phyloP scores from a whole-genome alignment of 2,888 invertebrate species.

The Lobophora halterata region DNA sequence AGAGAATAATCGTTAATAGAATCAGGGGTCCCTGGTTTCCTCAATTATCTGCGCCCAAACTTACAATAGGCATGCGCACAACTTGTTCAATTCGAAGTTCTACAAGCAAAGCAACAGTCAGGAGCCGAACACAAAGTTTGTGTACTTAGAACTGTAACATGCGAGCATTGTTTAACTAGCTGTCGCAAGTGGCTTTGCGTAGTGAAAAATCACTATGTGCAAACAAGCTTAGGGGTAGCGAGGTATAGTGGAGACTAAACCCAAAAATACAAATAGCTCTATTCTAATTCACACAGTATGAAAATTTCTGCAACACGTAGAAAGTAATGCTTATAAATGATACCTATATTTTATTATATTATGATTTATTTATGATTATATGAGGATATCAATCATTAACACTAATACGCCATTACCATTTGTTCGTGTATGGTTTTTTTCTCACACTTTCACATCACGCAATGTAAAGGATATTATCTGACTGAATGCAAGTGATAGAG shows the following conservation, averaged over 20 bases:
- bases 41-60: conserved; percentile 32
- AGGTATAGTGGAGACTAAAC: no score
- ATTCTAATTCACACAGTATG: no score
- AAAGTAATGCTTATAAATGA: no score
- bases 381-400: no score
- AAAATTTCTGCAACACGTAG: no score
- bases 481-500: not conserved
- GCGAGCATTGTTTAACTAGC: conserved; percentile 11
- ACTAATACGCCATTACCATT: no score
- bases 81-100: conserved; percentile 24
- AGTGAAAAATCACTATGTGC: not conserved
- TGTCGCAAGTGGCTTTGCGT: not conserved
- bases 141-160: conserved; percentile 15
- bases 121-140: conserved; percentile 14
- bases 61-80: conserved; percentile 36
- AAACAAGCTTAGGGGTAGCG: no score
- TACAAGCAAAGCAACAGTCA: conserved; percentile 19
- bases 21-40: conserved; percentile 38
- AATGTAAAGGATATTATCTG: not conserved
- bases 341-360: no score
- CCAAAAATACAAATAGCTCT: no score
- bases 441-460: conserved; percentile 29
- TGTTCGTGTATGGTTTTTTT: no score
- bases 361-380: no score
- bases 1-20: conserved; percentile 37